Conservation (phyloP, 2,888 invertebrate genomes). For the Mythimna vitellina region DNA sequence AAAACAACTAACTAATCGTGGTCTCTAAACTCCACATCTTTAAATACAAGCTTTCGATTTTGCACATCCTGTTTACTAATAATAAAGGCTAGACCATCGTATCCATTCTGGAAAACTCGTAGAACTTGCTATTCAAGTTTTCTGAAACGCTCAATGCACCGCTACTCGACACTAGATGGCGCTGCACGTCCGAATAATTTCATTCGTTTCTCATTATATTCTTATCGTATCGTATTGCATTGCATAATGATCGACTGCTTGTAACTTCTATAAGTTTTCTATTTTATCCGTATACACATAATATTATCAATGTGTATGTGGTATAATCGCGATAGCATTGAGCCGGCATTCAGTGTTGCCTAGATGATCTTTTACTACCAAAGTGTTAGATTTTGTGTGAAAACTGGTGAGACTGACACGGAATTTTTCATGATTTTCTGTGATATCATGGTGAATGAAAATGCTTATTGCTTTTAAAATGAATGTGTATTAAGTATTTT, state of each 20-base stretch:
- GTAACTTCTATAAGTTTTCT: neutral
- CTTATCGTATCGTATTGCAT: conserved; percentile 3
- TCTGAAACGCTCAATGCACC: neutral
- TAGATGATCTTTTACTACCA: conserved; percentile 34
- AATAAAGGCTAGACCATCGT: neutral
- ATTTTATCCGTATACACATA: neutral
- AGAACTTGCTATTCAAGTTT: conserved; percentile 8
- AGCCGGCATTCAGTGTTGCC: conserved; percentile 50
- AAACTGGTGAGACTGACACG: neutral
- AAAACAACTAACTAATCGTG: neutral
- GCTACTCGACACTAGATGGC: conserved; percentile 61
- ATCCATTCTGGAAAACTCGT: conserved; percentile 22
- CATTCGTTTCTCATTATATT: neutral
- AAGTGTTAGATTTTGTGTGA: conserved; percentile 17
- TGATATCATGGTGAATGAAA: neutral
- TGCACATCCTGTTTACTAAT: neutral
- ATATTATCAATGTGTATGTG: conserved; percentile 16
- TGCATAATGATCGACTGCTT: conserved; percentile 28
- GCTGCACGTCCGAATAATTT: neutral
- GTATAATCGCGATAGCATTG: conserved; percentile 50
- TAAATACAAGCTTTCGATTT: neutral
- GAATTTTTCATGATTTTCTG: neutral
- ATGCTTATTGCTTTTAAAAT: neutral
- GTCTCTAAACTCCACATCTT: neutral
- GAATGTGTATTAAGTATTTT: neutral